Conservation (phyloP, 2,113 vertebrate species). For the Coreoperca whiteheadi region DNA sequence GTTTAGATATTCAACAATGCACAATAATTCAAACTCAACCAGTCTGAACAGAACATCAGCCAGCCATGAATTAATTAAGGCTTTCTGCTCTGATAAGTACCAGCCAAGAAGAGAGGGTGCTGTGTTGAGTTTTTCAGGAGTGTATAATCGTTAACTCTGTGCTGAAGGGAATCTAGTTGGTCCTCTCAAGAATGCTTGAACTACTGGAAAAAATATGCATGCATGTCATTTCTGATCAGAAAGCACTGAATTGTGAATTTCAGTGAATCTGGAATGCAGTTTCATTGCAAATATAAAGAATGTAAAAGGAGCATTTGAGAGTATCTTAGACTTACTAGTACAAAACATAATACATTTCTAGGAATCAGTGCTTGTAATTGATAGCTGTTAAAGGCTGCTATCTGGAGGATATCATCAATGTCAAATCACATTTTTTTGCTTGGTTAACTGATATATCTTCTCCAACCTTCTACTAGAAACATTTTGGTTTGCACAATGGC, state of each 20-base stretch:
- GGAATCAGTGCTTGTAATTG: constrained; percentile 22
- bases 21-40: constrained; percentile 75
- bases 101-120: constrained; percentile 68
- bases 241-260: constrained; percentile 30
- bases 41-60: constrained; percentile 77
- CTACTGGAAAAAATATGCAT: constrained; percentile 54
- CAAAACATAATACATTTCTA: neutral
- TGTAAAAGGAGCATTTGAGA: neutral
- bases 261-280: neutral
- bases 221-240: constrained; percentile 30
- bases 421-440: constrained; percentile 19
- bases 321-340: neutral
- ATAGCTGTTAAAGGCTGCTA: constrained; percentile 14
- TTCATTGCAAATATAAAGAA: constrained; percentile 29
- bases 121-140: constrained; percentile 59
- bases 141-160: constrained; percentile 62
- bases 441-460: constrained; percentile 3
- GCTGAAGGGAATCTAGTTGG: constrained; percentile 63
- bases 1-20: constrained; percentile 81
- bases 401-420: neutral
- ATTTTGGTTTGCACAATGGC: neutral
- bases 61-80: constrained; percentile 83
- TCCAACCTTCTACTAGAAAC: neutral
- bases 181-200: constrained; percentile 54
- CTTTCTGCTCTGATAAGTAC: constrained; percentile 83